A percentile compares a stretch with the other conserved stretches of the same genome.
These are phyloP conservation scores for Zosterops borbonicus DNA, from an alignment of 2,113 vertebrate species.

Conservation along the genomic window DNA sequence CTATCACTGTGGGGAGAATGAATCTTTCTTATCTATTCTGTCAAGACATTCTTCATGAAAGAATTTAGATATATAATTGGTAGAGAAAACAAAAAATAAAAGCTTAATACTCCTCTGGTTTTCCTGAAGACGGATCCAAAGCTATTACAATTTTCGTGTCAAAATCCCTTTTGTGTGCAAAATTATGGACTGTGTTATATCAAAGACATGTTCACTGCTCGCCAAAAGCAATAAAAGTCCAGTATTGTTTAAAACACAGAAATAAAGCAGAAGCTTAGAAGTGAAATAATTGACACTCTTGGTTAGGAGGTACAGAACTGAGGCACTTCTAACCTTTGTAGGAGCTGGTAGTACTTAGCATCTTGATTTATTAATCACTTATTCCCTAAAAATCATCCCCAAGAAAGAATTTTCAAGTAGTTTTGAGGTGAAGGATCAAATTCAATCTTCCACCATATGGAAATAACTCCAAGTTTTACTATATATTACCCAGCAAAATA, in stretches of 20 bases:
- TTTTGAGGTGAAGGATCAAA: conserved; percentile 2
- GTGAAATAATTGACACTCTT: conserved; percentile 5
- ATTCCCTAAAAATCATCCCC: neutral
- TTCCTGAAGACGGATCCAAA: neutral
- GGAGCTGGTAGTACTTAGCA: conserved; percentile 2
- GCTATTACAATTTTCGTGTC: neutral
- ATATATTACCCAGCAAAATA: neutral
- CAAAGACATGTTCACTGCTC: neutral
- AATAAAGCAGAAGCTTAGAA: conserved; percentile 30
- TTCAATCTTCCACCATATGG: neutral
- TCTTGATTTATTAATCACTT: conserved; percentile 22
- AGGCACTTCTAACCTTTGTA: neutral
- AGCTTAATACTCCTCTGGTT: neutral
- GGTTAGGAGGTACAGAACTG: neutral
- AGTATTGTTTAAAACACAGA: conserved; percentile 31
- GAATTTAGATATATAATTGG: conserved; percentile 6
- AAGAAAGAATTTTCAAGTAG: neutral
- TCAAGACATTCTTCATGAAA: neutral
- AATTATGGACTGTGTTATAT: conserved; percentile 31
- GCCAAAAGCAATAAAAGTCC: conserved; percentile 50
- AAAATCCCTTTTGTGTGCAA: conserved; percentile 33
- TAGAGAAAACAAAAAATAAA: conserved; percentile 29
- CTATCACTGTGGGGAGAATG: neutral
- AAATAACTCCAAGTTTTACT: neutral
- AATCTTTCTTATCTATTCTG: neutral